Conservation (phyloP, 2,888 invertebrate species). For the Microctonus brassicae region DNA sequence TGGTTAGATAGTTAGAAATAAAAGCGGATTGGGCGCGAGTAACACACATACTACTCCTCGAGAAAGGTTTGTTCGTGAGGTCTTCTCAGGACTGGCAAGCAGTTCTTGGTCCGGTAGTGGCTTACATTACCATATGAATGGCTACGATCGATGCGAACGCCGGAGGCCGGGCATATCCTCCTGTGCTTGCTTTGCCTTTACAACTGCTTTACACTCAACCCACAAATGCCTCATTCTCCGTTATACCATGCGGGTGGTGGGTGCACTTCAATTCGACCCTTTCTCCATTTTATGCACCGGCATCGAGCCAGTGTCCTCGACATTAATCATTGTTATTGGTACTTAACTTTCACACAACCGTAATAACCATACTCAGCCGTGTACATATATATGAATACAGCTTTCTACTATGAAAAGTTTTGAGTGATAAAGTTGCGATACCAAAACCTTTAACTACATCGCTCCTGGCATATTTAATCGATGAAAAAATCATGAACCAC, state of each 20-base stretch:
- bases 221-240: conserved; percentile 39
- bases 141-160: conserved; percentile 66
- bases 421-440: too few species aligned
- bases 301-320: conserved; percentile 45
- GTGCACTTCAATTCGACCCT: conserved; percentile 44
- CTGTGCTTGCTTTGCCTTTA: conserved; percentile 13
- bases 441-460: too few species aligned
- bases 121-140: conserved; percentile 70
- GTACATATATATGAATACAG: conserved; percentile 8
- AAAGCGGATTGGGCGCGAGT: not conserved
- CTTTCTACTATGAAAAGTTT: not conserved
- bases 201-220: conserved; percentile 12
- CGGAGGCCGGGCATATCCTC: conserved; percentile 43
- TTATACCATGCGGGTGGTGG: conserved; percentile 37
- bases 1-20: not conserved
- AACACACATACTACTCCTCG: not conserved
- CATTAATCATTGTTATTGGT: conserved; percentile 59
- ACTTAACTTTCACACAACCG: not conserved
- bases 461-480: too few species aligned
- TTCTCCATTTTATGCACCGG: conserved; percentile 34
- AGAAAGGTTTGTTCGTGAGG: not conserved
- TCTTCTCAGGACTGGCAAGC: conserved; percentile 58
- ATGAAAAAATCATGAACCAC: too few species aligned
- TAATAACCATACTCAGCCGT: not conserved
- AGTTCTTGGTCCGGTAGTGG: conserved; percentile 67